A percentile compares a stretch with the other conserved stretches of the same genome.
Evolutionary conservation across 2,797 vertebrate species (phyloP).

Genomic region (Myioborus miniatus): DNA sequence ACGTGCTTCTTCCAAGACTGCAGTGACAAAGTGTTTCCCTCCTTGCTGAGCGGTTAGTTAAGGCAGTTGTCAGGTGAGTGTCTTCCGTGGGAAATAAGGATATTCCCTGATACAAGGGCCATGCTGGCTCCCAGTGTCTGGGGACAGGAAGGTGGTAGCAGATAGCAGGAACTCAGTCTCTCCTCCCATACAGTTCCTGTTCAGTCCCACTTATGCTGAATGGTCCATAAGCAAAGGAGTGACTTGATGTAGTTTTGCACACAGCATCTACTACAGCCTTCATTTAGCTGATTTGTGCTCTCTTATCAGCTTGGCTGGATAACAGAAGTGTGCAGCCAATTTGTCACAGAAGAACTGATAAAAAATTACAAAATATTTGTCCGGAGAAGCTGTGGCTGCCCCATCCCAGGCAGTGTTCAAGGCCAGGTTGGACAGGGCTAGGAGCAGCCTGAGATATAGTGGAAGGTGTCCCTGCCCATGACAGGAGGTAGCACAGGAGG

Average conservation of each 20-base stretch:
- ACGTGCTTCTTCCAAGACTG: rapidly evolving
- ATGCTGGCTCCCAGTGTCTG: rapidly evolving
- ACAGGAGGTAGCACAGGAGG: background rate
- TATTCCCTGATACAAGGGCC: background rate
- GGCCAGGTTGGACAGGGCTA: background rate
- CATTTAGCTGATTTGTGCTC: background rate
- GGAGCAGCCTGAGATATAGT: rapidly evolving
- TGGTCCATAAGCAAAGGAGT: background rate
- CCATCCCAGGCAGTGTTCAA: background rate
- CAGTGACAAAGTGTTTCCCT: background rate
- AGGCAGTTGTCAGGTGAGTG: no score
- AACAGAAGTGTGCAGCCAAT: background rate
- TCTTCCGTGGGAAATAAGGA: rapidly evolving
- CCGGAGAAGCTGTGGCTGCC: background rate
- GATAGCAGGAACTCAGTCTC: background rate
- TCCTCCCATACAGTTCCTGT: background rate
- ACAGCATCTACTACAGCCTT: background rate
- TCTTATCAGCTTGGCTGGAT: background rate
- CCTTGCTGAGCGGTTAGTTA: background rate
- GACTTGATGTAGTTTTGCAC: background rate
- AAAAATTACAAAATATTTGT: background rate
- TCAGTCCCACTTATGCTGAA: background rate
- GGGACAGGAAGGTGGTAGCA: background rate
- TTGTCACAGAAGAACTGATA: background rate
- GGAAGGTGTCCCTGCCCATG: background rate